These are phyloP conservation scores for Drosophila kepulauana DNA, from an alignment of 1,140 invertebrate genomes.

Conservation along the genomic window DNA sequence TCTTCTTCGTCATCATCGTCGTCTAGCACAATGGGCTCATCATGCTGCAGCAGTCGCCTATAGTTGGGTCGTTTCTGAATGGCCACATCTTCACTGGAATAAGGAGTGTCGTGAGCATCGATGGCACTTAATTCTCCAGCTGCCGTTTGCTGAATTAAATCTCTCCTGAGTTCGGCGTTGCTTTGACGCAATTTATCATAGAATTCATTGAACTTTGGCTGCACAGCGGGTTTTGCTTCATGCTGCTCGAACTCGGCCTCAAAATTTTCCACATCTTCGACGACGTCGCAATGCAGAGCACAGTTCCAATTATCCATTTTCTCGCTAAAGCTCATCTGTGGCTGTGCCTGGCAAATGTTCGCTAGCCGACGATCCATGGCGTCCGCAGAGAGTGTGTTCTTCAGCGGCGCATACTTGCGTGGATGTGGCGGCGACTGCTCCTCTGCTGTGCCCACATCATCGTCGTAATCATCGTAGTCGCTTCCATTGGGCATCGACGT, in stretches of 20 bases:
- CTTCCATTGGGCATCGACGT: constrained; percentile 67
- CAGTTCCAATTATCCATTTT: constrained; percentile 69
- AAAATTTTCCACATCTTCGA: constrained; percentile 78
- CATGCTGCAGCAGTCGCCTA: constrained; percentile 43
- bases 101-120: constrained; percentile 28
- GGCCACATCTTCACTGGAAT: constrained; percentile 36
- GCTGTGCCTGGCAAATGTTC: constrained; percentile 65
- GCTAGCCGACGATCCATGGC: constrained; percentile 69
- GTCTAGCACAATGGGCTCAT: constrained; percentile 62
- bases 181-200: constrained; percentile 49
- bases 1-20: constrained; percentile 59
- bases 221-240: constrained; percentile 30
- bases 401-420: constrained; percentile 67
- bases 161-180: constrained; percentile 14
- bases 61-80: constrained; percentile 36
- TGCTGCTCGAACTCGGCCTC: constrained; percentile 60
- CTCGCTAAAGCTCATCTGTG: constrained; percentile 71
- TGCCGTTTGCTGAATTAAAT: constrained; percentile 12
- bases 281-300: constrained; percentile 53
- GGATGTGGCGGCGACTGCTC: constrained; percentile 42
- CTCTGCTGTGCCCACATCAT: constrained; percentile 48
- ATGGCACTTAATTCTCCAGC: background rate
- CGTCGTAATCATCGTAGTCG: constrained; percentile 64
- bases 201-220: constrained; percentile 58
- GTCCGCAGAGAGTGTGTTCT: constrained; percentile 73